Conservation (phyloP, 2,888 invertebrate species). For the Cataglyphis albicans region DNA sequence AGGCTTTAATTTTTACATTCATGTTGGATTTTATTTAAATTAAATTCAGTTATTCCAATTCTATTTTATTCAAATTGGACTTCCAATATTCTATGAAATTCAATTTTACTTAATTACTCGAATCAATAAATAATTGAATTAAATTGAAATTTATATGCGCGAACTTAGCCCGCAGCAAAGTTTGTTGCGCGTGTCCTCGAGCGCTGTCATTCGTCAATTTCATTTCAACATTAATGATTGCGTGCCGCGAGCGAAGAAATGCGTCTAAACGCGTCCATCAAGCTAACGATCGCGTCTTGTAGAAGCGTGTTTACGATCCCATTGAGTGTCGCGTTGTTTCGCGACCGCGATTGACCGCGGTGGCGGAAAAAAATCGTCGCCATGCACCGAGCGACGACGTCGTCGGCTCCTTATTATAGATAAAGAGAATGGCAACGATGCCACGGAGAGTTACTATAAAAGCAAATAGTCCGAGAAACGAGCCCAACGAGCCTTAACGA, state of each 20-base stretch:
- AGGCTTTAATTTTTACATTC: background rate
- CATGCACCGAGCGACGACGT: background rate
- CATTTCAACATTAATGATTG: conserved; percentile 12
- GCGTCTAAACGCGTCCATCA: conserved; percentile 40
- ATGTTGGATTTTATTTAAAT: background rate
- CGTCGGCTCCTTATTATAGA: conserved; percentile 32
- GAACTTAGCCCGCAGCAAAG: conserved; percentile 3
- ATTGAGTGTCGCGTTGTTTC: conserved; percentile 44
- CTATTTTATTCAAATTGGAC: background rate
- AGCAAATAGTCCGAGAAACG: conserved; percentile 76
- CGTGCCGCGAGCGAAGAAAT: conserved; percentile 4
- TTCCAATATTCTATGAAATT: background rate
- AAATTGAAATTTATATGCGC: conserved; percentile 13
- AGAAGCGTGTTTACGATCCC: conserved; percentile 50
- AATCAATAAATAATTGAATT: conserved; percentile 4
- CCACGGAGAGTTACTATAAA: conserved; percentile 71
- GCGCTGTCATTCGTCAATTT: conserved; percentile 33
- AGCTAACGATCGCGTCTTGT: conserved; percentile 36
- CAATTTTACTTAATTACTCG: background rate
- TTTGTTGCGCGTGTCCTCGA: conserved; percentile 27
- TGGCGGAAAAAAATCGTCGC: conserved; percentile 46
- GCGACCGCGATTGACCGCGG: conserved; percentile 30
- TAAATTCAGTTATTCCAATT: background rate
- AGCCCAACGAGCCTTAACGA: conserved; percentile 79
- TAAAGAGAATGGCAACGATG: conserved; percentile 53